phyloP scores from a whole-genome alignment of 2,113 vertebrate genomes.

The Marmota flaviventris region DNA sequence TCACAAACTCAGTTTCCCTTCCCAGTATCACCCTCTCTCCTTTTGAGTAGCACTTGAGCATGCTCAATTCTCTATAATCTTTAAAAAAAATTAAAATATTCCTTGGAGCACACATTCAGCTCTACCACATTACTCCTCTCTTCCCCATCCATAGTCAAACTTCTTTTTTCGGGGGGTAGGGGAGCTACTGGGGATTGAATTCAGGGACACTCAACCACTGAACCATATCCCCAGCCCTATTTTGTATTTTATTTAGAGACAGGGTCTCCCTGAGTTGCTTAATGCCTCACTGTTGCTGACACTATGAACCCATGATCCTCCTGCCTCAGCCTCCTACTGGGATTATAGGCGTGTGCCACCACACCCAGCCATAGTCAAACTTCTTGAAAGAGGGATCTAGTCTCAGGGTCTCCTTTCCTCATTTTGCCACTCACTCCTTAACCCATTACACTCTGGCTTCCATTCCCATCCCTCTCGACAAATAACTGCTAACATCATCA shows the following conservation, averaged over 20 bases:
- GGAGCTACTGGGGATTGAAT: too few species aligned
- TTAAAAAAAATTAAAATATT: neutral
- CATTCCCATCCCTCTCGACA: neutral
- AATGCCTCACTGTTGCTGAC: too few species aligned
- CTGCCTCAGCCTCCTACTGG: too few species aligned
- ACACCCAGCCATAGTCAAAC: neutral
- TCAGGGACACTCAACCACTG: too few species aligned
- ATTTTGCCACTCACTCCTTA: neutral
- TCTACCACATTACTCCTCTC: neutral
- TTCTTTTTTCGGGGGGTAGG: too few species aligned
- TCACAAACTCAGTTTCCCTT: neutral
- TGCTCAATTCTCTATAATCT: neutral
- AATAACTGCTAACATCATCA: neutral
- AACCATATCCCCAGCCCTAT: too few species aligned
- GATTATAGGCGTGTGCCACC: too few species aligned
- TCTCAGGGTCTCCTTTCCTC: neutral
- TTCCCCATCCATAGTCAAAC: neutral
- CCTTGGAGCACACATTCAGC: neutral
- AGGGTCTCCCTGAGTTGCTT: too few species aligned
- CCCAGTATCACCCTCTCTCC: neutral
- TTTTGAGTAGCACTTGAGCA: neutral
- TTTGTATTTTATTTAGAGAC: too few species aligned
- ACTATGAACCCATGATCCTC: too few species aligned
- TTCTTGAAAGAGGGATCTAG: neutral
- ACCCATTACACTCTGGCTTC: neutral